A percentile compares a stretch with the other conserved stretches of the same genome.
Evolutionary conservation across 2,888 invertebrate genomes (phyloP).

Genomic region (Tortricodes alternella): DNA sequence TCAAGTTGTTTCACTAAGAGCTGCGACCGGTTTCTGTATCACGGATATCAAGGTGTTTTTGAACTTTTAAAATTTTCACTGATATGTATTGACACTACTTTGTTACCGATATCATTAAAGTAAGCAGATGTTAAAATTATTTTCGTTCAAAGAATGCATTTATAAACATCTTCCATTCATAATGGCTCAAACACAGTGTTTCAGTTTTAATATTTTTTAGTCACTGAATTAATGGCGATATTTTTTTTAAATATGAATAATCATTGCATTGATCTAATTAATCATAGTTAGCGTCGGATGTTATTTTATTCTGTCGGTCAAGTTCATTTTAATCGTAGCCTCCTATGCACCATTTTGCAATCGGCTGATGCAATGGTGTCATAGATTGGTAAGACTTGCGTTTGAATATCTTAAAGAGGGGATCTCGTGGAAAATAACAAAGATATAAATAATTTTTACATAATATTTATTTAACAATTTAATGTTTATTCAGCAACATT

Average conservation of each 20-base stretch:
- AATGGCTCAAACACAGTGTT: too few species aligned
- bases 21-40: not conserved
- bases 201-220: too few species aligned
- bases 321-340: constrained; percentile 19
- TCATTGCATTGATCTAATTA: not conserved
- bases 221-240: too few species aligned
- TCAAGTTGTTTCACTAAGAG: not conserved
- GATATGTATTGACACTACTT: not conserved
- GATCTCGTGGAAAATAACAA: constrained; percentile 34
- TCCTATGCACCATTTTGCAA: constrained; percentile 35
- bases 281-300: not conserved
- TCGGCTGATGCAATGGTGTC: constrained; percentile 55
- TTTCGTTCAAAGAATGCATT: too few species aligned
- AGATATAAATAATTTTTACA: constrained; percentile 43
- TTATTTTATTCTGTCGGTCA: constrained; percentile 3
- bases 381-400: constrained; percentile 26
- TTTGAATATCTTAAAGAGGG: not conserved
- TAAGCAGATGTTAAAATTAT: too few species aligned
- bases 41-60: not conserved
- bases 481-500: constrained; percentile 65
- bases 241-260: not conserved
- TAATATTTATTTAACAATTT: constrained; percentile 67
- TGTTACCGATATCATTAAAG: too few species aligned
- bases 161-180: too few species aligned
- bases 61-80: not conserved